Evolutionary conservation across 2,888 invertebrate species (phyloP).

Genomic region (Zygogramma bicolorata): DNA sequence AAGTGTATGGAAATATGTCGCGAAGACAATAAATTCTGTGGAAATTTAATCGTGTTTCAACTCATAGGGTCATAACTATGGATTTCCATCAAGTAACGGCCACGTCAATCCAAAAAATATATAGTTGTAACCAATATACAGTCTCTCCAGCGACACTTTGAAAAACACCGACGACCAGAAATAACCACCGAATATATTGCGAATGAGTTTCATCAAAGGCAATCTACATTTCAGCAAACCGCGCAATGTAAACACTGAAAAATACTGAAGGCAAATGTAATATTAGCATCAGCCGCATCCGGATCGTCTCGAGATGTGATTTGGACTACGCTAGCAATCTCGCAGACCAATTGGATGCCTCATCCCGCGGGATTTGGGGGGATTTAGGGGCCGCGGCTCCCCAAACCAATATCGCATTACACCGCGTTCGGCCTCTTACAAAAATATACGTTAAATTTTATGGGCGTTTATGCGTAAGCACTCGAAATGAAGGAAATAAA

Average conservation of each 20-base stretch:
- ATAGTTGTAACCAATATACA: too few relatives aligned
- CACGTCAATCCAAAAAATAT: neutral
- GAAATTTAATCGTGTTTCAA: too few relatives aligned
- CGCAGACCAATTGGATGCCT: constrained; percentile 63
- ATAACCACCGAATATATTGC: constrained; percentile 55
- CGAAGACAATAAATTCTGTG: too few relatives aligned
- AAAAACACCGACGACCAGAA: neutral
- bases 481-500: constrained; percentile 63
- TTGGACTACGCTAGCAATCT: constrained; percentile 61
- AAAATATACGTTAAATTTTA: constrained; percentile 66
- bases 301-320: constrained; percentile 60
- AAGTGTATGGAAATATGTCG: too few relatives aligned
- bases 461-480: constrained; percentile 64
- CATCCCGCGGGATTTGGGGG: constrained; percentile 61
- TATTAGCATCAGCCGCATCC: constrained; percentile 54
- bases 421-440: constrained; percentile 62
- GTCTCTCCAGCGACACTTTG: neutral
- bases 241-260: constrained; percentile 66
- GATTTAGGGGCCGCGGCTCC: constrained; percentile 32
- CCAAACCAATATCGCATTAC: constrained; percentile 64
- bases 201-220: constrained; percentile 64
- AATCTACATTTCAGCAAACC: constrained; percentile 66
- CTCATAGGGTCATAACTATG: too few relatives aligned
- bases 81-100: too few relatives aligned
- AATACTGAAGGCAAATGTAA: constrained; percentile 64